These are phyloP conservation scores for Andricus grossulariae DNA, from an alignment of 1,140 invertebrate genomes.

Conservation along the genomic window DNA sequence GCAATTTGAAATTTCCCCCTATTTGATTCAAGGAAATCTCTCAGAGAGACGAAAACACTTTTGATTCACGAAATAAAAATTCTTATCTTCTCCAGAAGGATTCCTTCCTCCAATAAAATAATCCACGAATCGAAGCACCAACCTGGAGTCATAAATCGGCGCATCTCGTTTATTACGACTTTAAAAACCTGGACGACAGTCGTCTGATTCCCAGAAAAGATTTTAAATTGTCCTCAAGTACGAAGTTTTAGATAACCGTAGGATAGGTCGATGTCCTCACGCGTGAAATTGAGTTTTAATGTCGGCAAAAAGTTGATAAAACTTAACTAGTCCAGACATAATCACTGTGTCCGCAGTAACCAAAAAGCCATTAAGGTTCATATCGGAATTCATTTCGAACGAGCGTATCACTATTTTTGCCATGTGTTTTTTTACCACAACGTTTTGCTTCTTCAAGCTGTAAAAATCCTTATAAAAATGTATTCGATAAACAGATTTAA, in stretches of 20 bases:
- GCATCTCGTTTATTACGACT: slow-evolving; percentile 21
- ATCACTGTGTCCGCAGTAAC: too few relatives aligned
- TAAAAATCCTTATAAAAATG: background rate
- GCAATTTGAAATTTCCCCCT: too few relatives aligned
- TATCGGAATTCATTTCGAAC: too few relatives aligned
- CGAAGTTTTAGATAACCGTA: slow-evolving; percentile 14
- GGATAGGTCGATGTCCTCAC: background rate
- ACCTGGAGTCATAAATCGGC: background rate
- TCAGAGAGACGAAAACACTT: background rate
- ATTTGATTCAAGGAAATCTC: too few relatives aligned
- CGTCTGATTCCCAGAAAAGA: slow-evolving; percentile 8
- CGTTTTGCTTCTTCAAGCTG: too few relatives aligned
- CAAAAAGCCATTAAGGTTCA: too few relatives aligned
- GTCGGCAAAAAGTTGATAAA: background rate
- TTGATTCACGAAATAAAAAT: background rate
- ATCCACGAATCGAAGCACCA: slow-evolving; percentile 21
- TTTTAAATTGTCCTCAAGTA: slow-evolving; percentile 24
- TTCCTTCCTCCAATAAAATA: slow-evolving; percentile 23
- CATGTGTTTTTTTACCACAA: too few relatives aligned
- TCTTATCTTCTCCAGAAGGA: slow-evolving; percentile 15
- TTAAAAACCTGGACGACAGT: slow-evolving; percentile 27
- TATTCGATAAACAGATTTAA: background rate
- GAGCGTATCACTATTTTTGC: too few relatives aligned
- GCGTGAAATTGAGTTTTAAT: background rate
- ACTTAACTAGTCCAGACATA: slow-evolving; percentile 10